These are phyloP conservation scores for Callyntrura guangdongensis DNA, from an alignment of 2,888 invertebrate genomes.

Conservation along the genomic window DNA sequence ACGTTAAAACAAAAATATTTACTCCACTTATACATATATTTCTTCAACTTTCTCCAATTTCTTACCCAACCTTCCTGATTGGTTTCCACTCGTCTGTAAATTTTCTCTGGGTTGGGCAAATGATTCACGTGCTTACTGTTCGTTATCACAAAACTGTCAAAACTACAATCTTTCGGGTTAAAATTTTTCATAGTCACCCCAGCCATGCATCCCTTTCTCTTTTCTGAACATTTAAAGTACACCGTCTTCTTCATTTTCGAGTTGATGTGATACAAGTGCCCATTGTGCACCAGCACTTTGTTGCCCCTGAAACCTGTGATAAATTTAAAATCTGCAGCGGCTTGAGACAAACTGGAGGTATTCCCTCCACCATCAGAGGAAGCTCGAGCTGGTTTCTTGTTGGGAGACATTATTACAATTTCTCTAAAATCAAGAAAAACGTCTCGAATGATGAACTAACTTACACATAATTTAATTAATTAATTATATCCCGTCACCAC, in stretches of 20 bases:
- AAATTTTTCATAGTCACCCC: not conserved
- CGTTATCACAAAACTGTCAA: slow-evolving; percentile 10
- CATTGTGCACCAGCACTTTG: not conserved
- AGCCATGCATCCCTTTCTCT: not conserved
- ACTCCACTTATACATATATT: too few species aligned
- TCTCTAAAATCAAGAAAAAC: too few species aligned
- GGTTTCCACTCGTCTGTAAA: not conserved
- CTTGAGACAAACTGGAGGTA: not conserved
- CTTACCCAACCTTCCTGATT: too few species aligned
- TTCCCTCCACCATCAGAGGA: not conserved
- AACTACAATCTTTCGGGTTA: not conserved
- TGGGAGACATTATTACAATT: too few species aligned
- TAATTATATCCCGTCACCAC: too few species aligned
- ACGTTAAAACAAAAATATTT: too few species aligned
- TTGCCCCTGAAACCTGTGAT: not conserved
- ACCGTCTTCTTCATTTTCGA: not conserved
- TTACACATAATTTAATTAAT: too few species aligned
- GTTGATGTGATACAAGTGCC: not conserved
- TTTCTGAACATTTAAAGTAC: not conserved
- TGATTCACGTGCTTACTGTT: not conserved
- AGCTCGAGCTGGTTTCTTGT: too few species aligned
- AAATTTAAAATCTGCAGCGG: not conserved
- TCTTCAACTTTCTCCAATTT: too few species aligned
- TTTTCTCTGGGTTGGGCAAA: not conserved
- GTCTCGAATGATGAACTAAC: too few species aligned